phyloP scores from a whole-genome alignment of 2,113 vertebrate genomes.

The Athene cunicularia region DNA sequence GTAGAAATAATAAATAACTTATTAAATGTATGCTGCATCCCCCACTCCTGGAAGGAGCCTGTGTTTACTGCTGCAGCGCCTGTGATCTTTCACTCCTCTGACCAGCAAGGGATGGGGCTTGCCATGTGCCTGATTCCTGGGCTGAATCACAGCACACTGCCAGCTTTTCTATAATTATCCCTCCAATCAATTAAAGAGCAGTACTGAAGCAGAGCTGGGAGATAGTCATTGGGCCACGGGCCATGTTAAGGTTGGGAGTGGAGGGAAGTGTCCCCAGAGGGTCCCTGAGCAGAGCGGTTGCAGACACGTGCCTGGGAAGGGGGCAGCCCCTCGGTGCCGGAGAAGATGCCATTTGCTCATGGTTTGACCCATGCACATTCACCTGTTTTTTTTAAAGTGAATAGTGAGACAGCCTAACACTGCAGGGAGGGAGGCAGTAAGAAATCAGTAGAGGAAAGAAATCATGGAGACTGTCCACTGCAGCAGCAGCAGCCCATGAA shows the following conservation, averaged over 20 bases:
- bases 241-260: neutral
- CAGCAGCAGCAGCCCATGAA: neutral
- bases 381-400: neutral
- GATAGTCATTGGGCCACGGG: rapidly evolving
- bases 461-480: neutral
- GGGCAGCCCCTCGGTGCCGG: neutral
- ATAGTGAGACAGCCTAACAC: neutral
- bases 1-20: constrained; percentile 23
- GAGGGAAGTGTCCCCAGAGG: neutral
- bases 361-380: rapidly evolving
- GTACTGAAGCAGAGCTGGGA: neutral
- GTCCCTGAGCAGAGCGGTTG: neutral
- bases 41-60: neutral
- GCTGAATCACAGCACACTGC: constrained; percentile 1
- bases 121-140: rapidly evolving
- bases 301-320: neutral
- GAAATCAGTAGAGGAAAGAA: neutral
- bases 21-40: neutral
- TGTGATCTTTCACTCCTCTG: neutral
- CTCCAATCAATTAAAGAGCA: constrained; percentile 8
- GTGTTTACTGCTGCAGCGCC: neutral
- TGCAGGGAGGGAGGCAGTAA: rapidly evolving
- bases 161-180: neutral
- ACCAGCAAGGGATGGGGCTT: neutral
- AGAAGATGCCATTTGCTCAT: neutral